phyloP scores from a whole-genome alignment of 2,888 invertebrate genomes.

The Stramonita haemastoma region DNA sequence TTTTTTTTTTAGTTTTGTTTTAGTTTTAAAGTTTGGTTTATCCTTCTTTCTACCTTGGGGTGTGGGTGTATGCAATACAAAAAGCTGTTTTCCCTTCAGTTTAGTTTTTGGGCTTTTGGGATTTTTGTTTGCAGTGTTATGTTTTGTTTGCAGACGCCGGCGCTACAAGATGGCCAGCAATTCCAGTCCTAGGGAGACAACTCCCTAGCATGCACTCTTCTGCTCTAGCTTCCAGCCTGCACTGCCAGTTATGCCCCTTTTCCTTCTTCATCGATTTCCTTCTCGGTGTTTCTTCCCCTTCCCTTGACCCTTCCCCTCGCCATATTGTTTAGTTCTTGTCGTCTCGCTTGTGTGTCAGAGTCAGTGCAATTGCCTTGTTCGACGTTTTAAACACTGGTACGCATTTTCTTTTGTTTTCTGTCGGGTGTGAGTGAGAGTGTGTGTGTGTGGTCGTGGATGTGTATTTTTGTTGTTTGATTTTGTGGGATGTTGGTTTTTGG shows the following conservation, averaged over 20 bases:
- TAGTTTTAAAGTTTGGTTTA: no score
- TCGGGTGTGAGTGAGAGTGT: background rate
- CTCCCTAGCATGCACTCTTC: constrained; percentile 64
- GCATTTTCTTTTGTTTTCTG: constrained; percentile 7
- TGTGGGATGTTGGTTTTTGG: background rate
- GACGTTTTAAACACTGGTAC: constrained; percentile 24
- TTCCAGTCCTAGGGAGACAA: constrained; percentile 69
- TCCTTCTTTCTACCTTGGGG: no score
- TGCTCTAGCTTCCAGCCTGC: constrained; percentile 35
- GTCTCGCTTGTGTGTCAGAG: background rate
- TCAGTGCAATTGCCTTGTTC: background rate
- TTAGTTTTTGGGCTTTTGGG: background rate
- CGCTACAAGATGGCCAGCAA: constrained; percentile 72
- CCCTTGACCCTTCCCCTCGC: background rate
- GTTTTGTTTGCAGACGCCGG: constrained; percentile 65
- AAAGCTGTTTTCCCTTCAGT: background rate
- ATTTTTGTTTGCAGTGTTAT: background rate
- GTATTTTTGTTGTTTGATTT: background rate
- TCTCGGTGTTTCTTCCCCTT: background rate
- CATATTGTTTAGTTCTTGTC: background rate
- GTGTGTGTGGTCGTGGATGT: background rate
- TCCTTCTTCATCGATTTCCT: background rate
- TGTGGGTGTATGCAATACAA: no score
- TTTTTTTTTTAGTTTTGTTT: no score
- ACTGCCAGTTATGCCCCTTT: constrained; percentile 41